These are phyloP conservation scores for Trematomus bernacchii DNA, from an alignment of 2,797 vertebrate genomes.

Conservation along the genomic window DNA sequence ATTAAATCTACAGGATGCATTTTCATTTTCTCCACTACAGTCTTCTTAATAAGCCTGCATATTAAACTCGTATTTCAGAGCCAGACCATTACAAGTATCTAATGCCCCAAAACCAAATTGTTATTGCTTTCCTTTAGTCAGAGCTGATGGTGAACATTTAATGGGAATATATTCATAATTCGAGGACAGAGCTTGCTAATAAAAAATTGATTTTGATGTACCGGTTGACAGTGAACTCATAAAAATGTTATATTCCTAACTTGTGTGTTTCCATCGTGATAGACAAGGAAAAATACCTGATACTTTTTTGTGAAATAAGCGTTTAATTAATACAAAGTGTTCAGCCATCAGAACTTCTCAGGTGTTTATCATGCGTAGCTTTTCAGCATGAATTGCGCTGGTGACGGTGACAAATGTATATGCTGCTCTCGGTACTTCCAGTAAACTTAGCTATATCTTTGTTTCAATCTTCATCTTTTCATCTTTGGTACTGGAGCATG, in stretches of 20 bases:
- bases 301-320: constrained; percentile 6
- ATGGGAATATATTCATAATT: constrained; percentile 43
- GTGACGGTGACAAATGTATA: too few relatives aligned
- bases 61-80: constrained; percentile 66
- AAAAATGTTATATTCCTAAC: constrained; percentile 22
- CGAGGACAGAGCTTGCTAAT: constrained; percentile 11
- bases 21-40: constrained; percentile 28
- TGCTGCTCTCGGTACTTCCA: too few relatives aligned
- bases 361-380: neutral
- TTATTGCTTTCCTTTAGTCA: constrained; percentile 50
- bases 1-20: constrained; percentile 25
- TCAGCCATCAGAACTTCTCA: neutral
- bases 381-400: neutral
- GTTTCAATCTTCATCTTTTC: too few relatives aligned
- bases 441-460: too few relatives aligned
- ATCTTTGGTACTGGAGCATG: too few relatives aligned
- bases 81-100: constrained; percentile 14
- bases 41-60: constrained; percentile 34
- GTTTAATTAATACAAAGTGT: constrained; percentile 26
- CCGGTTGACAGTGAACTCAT: constrained; percentile 27
- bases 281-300: neutral
- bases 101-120: constrained; percentile 42
- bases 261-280: constrained; percentile 25
- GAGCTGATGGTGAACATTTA: constrained; percentile 37
- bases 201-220: constrained; percentile 29